phyloP scores from a whole-genome alignment of 2,888 invertebrate genomes.

The Julus scandinavius region DNA sequence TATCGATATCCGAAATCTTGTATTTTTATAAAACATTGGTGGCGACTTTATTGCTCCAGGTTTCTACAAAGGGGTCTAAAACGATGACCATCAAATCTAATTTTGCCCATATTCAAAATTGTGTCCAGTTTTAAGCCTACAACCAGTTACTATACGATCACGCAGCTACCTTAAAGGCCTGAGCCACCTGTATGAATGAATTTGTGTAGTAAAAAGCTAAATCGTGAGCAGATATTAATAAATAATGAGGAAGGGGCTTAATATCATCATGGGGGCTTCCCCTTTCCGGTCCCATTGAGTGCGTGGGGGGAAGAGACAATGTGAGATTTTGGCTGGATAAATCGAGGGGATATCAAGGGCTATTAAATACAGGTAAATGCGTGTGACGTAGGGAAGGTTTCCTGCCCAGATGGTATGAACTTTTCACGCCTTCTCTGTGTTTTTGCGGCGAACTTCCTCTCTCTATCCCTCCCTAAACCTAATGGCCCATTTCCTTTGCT shows the following conservation, averaged over 20 bases:
- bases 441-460: background rate
- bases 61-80: too few species aligned
- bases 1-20: conserved; percentile 33
- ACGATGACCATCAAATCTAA: too few species aligned
- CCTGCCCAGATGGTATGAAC: conserved; percentile 47
- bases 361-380: conserved; percentile 20
- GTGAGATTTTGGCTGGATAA: conserved; percentile 7
- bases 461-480: background rate
- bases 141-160: too few species aligned
- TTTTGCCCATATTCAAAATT: too few species aligned
- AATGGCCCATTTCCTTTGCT: conserved; percentile 43
- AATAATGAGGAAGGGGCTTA: conserved; percentile 19
- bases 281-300: conserved; percentile 33
- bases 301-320: conserved; percentile 19
- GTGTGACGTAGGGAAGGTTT: conserved; percentile 14
- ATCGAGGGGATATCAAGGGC: conserved; percentile 12
- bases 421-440: conserved; percentile 10
- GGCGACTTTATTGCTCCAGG: too few species aligned
- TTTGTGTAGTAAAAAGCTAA: conserved; percentile 31
- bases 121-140: too few species aligned
- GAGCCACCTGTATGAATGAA: background rate
- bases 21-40: too few species aligned
- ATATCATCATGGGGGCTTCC: conserved; percentile 18
- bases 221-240: conserved; percentile 25
- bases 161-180: background rate